Evolutionary conservation across 1,140 invertebrate genomes (phyloP), one percentile per base, ranked within the genome.

Genomic region (Cherax quadricarinatus): DNA sequence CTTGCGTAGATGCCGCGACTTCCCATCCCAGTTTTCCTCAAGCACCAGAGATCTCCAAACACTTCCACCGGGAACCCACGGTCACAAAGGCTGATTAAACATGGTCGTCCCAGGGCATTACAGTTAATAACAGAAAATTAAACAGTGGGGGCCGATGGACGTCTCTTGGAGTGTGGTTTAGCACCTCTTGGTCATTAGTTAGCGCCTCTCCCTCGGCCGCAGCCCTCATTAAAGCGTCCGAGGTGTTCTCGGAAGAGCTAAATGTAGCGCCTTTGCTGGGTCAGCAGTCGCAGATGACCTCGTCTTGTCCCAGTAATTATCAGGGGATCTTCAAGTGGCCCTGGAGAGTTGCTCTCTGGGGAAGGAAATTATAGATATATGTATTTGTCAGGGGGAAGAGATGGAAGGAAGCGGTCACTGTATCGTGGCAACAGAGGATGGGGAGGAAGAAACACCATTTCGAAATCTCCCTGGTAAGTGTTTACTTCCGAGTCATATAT

Each of bases 71-170:
- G 78, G 78, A 30, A 3, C 78, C 30, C 78, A 12, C n/a, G 79
- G 79, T 81, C 79, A 81, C 79, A 81, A 75, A 24, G 86, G 73
- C 86, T 53, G 86, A 53, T 78, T 78, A 78, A 87, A 87, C 70
- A 78, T 78, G 86, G 86, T 79, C 70, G 24, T 87, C 86, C n/a
- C 86, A 21, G 75, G 70, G 86, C 86, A 87, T 87, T 87, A 87
- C 73, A 53, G 75, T 7, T 78, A 78, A 87, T 87, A 78, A 87
- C 78, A 60, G 86, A 24, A 87, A 87, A 87, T 75, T 75, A 87
- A 87, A 87, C 51, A 87, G 41, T 53, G 86, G n/a, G 14, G 48
- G 48, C 12, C 86, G 73, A 2, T 21, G 86, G 18, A 49, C 73
- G 53, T 9, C 9, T 57, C 14, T 9, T 9, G 53, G 53, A 57